Evolutionary conservation across 2,797 vertebrate species (phyloP).

Genomic region (Myotis daubentonii): DNA sequence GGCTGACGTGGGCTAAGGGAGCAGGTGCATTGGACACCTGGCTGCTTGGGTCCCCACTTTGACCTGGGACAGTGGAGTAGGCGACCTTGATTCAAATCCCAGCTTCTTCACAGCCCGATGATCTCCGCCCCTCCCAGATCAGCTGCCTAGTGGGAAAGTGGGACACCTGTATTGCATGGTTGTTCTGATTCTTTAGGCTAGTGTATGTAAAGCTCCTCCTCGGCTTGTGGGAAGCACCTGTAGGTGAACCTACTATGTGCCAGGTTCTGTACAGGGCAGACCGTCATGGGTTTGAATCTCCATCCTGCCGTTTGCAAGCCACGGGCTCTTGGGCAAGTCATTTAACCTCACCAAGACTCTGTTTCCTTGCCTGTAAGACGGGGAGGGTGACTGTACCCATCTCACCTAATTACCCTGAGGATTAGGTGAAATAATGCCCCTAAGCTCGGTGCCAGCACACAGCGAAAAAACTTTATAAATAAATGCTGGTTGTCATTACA

Average conservation of each 20-base stretch:
- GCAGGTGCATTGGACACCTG: neutral
- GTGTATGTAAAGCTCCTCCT: neutral
- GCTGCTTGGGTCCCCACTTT: neutral
- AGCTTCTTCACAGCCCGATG: neutral
- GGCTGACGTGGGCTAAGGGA: neutral
- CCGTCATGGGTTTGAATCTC: neutral
- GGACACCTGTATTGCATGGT: neutral
- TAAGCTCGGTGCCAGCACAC: neutral
- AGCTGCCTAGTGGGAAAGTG: neutral
- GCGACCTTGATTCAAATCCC: neutral
- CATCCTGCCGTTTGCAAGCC: neutral
- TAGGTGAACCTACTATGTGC: neutral
- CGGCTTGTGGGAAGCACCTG: neutral
- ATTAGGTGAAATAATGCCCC: neutral
- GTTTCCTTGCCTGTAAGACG: neutral
- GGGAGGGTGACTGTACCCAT: neutral
- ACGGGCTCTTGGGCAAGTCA: neutral
- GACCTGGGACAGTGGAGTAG: neutral
- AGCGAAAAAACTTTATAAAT: neutral
- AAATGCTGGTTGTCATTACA: neutral
- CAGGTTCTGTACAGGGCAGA: neutral
- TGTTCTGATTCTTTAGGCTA: neutral
- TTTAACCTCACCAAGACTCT: neutral
- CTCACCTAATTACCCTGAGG: neutral
- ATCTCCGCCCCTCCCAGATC: neutral